Evolutionary conservation across 2,888 invertebrate genomes (phyloP).

Genomic region (Leuctra nigra): DNA sequence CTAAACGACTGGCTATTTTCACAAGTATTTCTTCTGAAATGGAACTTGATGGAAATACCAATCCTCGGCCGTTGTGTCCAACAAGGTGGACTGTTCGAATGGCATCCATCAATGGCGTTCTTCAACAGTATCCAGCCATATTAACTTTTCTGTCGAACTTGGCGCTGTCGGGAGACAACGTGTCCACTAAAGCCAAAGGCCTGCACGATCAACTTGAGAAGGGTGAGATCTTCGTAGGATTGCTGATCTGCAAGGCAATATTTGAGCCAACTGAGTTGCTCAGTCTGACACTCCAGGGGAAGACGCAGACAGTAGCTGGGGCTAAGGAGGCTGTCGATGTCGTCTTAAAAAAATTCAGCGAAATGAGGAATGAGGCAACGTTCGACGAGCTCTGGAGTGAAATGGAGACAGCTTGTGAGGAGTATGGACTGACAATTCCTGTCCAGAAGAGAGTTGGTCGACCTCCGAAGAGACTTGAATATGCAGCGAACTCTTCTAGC

Average conservation of each 20-base stretch:
- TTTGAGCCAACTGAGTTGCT: slow-evolving; percentile 9
- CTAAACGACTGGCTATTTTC: background rate
- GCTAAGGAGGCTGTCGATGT: slow-evolving; percentile 13
- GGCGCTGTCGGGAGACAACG: no score
- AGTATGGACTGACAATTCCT: background rate
- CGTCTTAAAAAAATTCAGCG: background rate
- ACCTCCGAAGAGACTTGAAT: no score
- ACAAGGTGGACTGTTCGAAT: no score
- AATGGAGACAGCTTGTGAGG: slow-evolving; percentile 10
- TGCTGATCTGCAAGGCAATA: slow-evolving; percentile 8
- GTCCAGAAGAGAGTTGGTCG: slow-evolving; percentile 4
- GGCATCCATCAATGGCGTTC: no score
- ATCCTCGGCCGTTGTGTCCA: slow-evolving; percentile 10
- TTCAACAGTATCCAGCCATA: no score
- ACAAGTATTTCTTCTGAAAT: background rate
- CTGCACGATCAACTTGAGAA: slow-evolving; percentile 6
- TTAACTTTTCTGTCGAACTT: no score
- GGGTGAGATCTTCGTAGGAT: slow-evolving; percentile 5
- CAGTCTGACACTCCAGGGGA: slow-evolving; percentile 3
- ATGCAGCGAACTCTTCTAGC: no score
- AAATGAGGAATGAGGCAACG: background rate
- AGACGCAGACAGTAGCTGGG: background rate
- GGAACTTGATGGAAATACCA: slow-evolving; percentile 3
- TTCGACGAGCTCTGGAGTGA: background rate
- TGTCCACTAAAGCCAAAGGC: background rate